Evolutionary conservation across 2,797 vertebrate species (phyloP), one percentile per base, ranked within the genome.

Genomic region (Sebastes melanostomus): DNA sequence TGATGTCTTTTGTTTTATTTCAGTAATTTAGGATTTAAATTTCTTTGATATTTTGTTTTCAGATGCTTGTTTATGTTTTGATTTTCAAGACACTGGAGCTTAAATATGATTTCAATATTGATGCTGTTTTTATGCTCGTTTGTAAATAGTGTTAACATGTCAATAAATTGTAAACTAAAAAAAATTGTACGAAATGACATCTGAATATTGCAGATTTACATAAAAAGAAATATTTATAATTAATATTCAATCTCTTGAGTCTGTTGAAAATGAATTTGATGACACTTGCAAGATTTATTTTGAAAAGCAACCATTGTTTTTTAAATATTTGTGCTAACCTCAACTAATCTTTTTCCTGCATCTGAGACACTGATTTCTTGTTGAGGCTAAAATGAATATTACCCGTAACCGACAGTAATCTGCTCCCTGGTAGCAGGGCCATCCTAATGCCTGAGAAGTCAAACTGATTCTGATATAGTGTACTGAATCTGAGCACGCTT

Each of bases 291-390:
- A 24, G 76, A 68, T 72, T 72, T 32, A 77, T 80, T 54, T 32
- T 62, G 13, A 81, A 58, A 66, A 8, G 5, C 50, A 68, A 66
- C 34, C 12, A 63, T 18, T 71, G 36, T 59, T 77, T 81, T 66
- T 72, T 10, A 38, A 69, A 62, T 34, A 71, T 68, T 61, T 74
- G 50, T 62, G 71, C 59, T 65, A 68, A 71, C 67, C 46, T 76
- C 55, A 61, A 62, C 63, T 71, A 63, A 66, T 75, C 27, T 38
- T 68, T 68, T 72, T 75, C 30, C 67, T 34, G 60, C 66, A 85
- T 78, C 61, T 86, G 75, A 84, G 75, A 73, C n/a, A 56, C 4
- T 72, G 65, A 78, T 83, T 76, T 72, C 71, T 42, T 79, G 46
- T 65, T 7, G 8, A 81, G 60, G 61, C 18, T 72, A 70, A 42